Evolutionary conservation across 2,888 invertebrate species (phyloP).

Genomic region (Microdon myrmicae): DNA sequence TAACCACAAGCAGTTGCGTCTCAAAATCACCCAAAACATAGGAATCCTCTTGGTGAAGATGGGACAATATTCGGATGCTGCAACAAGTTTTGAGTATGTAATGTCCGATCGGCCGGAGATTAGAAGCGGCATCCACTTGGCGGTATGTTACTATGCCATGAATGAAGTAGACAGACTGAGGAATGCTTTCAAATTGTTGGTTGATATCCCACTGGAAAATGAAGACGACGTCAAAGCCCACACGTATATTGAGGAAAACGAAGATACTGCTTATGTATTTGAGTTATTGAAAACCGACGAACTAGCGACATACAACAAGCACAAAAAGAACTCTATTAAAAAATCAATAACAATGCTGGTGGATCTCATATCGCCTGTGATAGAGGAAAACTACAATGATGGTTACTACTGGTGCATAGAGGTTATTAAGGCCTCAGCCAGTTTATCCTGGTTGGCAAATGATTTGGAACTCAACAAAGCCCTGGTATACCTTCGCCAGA

Average conservation of each 20-base stretch:
- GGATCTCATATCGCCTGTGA: slow-evolving; percentile 87
- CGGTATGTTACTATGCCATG: slow-evolving; percentile 88
- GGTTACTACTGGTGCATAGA: slow-evolving; percentile 90
- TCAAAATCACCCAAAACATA: slow-evolving; percentile 97
- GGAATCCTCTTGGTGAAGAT: slow-evolving; percentile 89
- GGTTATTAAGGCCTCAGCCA: slow-evolving; percentile 85
- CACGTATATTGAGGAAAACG: slow-evolving; percentile 58
- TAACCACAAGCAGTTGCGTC: slow-evolving; percentile 91
- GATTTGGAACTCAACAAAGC: slow-evolving; percentile 93
- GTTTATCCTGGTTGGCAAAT: slow-evolving; percentile 81
- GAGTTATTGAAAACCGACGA: slow-evolving; percentile 83
- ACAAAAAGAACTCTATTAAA: slow-evolving; percentile 79
- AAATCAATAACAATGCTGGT: slow-evolving; percentile 85
- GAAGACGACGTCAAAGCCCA: slow-evolving; percentile 82
- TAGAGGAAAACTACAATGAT: slow-evolving; percentile 76
- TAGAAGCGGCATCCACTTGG: slow-evolving; percentile 87
- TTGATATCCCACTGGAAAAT: slow-evolving; percentile 86
- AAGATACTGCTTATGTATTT: slow-evolving; percentile 69
- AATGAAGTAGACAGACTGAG: slow-evolving; percentile 94
- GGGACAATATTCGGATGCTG: slow-evolving; percentile 96
- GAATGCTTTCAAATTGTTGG: slow-evolving; percentile 87
- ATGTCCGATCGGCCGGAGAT: slow-evolving; percentile 96
- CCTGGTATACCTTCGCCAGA: slow-evolving; percentile 83
- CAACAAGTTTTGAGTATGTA: slow-evolving; percentile 96
- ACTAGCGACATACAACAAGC: slow-evolving; percentile 77